phyloP scores from a whole-genome alignment of 2,113 vertebrate species.

The Chamaea fasciata region DNA sequence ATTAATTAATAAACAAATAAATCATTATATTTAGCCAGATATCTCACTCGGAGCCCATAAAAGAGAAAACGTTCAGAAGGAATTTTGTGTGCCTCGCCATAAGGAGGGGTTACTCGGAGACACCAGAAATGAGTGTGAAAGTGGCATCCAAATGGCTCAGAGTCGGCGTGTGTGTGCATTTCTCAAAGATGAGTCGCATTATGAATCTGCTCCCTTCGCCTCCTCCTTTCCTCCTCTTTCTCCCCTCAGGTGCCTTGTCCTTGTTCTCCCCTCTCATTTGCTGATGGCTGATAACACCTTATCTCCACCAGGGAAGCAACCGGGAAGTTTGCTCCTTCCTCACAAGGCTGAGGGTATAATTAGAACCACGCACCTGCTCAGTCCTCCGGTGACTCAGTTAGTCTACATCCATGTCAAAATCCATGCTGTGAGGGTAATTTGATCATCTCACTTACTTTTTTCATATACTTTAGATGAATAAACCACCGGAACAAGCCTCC shows the following conservation, averaged over 20 bases:
- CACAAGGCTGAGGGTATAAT: slow-evolving; percentile 59
- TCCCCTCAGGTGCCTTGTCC: slow-evolving; percentile 54
- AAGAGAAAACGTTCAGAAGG: not conserved
- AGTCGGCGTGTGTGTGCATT: not conserved
- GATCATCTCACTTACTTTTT: slow-evolving; percentile 40
- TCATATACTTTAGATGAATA: slow-evolving; percentile 2
- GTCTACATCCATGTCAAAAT: slow-evolving; percentile 61
- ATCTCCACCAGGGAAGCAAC: slow-evolving; percentile 59
- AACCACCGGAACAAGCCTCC: not conserved
- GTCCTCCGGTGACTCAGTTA: slow-evolving; percentile 41
- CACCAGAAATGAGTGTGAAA: not conserved
- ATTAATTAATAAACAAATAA: slow-evolving; percentile 55
- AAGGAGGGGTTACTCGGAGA: not conserved
- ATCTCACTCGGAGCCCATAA: not conserved
- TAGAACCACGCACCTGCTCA: slow-evolving; percentile 62
- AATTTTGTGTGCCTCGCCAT: not conserved
- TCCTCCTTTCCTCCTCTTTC: slow-evolving; percentile 2
- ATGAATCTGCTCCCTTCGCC: not conserved
- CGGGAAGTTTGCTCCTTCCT: slow-evolving; percentile 43
- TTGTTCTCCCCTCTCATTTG: slow-evolving; percentile 57
- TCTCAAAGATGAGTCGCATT: not conserved
- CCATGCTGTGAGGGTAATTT: slow-evolving; percentile 59
- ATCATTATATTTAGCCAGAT: slow-evolving; percentile 9
- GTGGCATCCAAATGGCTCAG: not conserved
- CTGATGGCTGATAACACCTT: slow-evolving; percentile 62